Conservation (phyloP, 2,113 vertebrate species). For the Ceyx melanurus region DNA sequence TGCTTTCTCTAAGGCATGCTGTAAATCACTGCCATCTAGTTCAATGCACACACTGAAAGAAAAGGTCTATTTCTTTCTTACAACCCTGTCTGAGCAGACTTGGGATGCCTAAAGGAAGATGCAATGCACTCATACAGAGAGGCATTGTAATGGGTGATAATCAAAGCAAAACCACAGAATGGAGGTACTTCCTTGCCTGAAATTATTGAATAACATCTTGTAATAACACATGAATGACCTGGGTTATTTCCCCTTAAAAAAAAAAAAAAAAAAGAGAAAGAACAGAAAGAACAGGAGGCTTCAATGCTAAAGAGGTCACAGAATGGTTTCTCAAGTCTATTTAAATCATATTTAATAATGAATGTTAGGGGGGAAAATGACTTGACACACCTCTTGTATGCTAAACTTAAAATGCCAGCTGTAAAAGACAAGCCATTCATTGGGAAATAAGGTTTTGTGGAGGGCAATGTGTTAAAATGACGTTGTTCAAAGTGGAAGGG, state of each 20-base stretch:
- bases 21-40: slow-evolving; percentile 2
- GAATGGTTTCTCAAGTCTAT: neutral
- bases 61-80: neutral
- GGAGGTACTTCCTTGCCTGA: neutral
- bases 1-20: neutral
- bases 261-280: neutral
- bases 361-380: neutral
- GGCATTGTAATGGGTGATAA: slow-evolving; percentile 3
- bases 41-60: slow-evolving; percentile 26
- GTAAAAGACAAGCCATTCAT: neutral
- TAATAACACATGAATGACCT: neutral
- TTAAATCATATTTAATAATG: slow-evolving; percentile 8
- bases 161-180: slow-evolving; percentile 11
- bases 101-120: neutral
- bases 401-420: neutral
- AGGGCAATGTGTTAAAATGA: neutral
- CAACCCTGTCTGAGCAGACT: neutral
- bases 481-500: neutral
- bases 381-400: neutral
- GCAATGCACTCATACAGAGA: neutral
- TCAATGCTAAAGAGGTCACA: neutral
- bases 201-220: slow-evolving; percentile 1
- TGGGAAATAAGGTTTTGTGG: neutral
- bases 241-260: neutral
- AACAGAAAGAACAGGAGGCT: neutral